phyloP scores from a whole-genome alignment of 2,113 vertebrate species.

The Pycnonotus jocosus region DNA sequence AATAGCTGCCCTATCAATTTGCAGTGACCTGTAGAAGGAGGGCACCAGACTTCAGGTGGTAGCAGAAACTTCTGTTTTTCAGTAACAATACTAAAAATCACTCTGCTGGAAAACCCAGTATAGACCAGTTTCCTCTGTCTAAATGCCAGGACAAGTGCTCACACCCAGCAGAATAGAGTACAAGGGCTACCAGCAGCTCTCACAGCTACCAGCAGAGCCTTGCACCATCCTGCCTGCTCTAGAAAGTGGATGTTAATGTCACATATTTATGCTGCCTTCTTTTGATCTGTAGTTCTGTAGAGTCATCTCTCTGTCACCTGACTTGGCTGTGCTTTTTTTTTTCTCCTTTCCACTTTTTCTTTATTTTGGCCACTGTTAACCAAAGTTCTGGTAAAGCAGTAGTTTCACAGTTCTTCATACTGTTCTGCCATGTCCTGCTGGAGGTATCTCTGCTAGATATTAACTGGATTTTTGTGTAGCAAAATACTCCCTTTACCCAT shows the following conservation, averaged over 20 bases:
- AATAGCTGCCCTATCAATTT: not conserved
- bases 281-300: not conserved
- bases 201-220: not conserved
- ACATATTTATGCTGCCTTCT: not conserved
- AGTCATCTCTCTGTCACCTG: not conserved
- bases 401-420: not conserved
- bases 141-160: not conserved
- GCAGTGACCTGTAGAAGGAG: not conserved
- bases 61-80: not conserved
- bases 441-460: not conserved
- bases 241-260: not conserved
- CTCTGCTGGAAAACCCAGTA: not conserved
- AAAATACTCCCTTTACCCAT: not conserved
- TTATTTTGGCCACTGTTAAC: not conserved
- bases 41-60: not conserved
- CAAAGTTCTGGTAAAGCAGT: not conserved
- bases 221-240: not conserved
- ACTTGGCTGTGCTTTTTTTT: not conserved
- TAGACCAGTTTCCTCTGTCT: not conserved
- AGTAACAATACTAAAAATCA: not conserved
- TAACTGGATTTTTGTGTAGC: not conserved
- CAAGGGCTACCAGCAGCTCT: not conserved
- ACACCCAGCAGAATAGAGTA: not conserved
- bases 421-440: not conserved
- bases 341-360: not conserved